Evolutionary conservation across 1,140 invertebrate genomes (phyloP), one percentile per base, ranked within the genome.

Genomic region (Hycleus phaleratus): DNA sequence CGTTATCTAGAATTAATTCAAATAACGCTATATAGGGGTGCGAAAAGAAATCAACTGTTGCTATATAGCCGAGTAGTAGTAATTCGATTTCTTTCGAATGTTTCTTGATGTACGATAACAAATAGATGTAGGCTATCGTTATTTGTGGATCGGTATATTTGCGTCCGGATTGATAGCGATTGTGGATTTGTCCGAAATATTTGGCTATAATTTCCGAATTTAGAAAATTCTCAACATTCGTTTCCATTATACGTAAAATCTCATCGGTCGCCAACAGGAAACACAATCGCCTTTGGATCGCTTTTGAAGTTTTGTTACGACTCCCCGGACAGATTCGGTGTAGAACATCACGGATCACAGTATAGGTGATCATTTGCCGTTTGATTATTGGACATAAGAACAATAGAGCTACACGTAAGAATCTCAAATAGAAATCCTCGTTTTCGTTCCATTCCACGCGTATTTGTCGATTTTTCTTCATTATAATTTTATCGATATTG

Each of bases 351-450:
- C 87, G 73, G 1, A 87, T 72, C 8, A 77, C 63, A 11, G 69
- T 69, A 63, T 80, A 77, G 10, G 74, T 64, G 61, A 77, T 78
- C 26, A 74, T 63, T 59, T 78, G 77, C 1, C 40, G 9, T 2
- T 73, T 71, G n/a, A 18, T 11, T 79, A 55, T 78, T 0, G 81
- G 79, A 58, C 77, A 80, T 3, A 90, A 70, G 64, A 86, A 86
- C 46, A 78, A 68, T 62, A 79, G 80, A 0, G 83, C 84, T 0
- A 86, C 83, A 54, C 85, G 83, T 57, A 84, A 85, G 18, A 90
- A 75, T 0, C 88, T 71, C 2, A 92, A 63, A 9, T 85, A 71
- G 6, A 79, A 79, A 66, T 87, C 85, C 66, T 87, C 85, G 10
- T 75, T 71, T 0, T 77, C 62, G 2, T 77, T 75, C 85, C 85